A percentile compares a stretch with the other conserved stretches of the same genome.
Conservation (phyloP, 2,888 invertebrate species). For the Monoplex corrugatus region DNA sequence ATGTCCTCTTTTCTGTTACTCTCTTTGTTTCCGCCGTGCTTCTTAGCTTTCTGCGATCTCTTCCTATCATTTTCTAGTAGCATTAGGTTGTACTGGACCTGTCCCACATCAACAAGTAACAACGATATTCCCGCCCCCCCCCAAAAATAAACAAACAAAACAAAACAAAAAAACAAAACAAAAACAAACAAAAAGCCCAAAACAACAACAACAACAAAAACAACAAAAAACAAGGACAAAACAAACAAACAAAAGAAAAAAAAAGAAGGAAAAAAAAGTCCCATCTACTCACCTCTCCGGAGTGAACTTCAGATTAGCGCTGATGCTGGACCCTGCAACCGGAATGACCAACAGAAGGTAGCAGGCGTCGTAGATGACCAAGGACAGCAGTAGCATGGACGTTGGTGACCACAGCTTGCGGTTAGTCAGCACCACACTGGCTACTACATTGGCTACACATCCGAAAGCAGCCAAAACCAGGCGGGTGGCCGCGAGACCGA, state of each 20-base stretch:
- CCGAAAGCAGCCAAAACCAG: conserved; percentile 56
- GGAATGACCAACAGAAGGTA: conserved; percentile 58
- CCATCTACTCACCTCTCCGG: neutral
- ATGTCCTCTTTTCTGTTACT: no score
- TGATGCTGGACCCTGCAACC: conserved; percentile 41
- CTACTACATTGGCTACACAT: conserved; percentile 56
- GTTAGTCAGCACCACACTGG: conserved; percentile 58
- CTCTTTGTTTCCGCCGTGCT: no score
- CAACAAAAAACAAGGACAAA: neutral
- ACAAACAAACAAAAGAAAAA: neutral
- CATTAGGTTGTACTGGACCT: no score
- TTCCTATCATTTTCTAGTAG: no score
- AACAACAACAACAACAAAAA: neutral
- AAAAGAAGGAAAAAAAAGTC: neutral
- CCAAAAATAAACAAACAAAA: neutral
- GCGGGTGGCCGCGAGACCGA: conserved; percentile 51
- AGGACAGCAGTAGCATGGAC: conserved; percentile 58
- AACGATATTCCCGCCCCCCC: no score
- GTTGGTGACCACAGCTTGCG: conserved; percentile 59
- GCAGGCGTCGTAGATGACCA: conserved; percentile 61
- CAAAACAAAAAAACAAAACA: neutral
- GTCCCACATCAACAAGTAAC: no score
- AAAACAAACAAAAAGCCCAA: no score
- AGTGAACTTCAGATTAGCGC: conserved; percentile 10
- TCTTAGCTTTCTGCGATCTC: no score